Evolutionary conservation across 2,797 vertebrate species (phyloP), one percentile per base, ranked within the genome.

Genomic region (Gymnocypris eckloni): DNA sequence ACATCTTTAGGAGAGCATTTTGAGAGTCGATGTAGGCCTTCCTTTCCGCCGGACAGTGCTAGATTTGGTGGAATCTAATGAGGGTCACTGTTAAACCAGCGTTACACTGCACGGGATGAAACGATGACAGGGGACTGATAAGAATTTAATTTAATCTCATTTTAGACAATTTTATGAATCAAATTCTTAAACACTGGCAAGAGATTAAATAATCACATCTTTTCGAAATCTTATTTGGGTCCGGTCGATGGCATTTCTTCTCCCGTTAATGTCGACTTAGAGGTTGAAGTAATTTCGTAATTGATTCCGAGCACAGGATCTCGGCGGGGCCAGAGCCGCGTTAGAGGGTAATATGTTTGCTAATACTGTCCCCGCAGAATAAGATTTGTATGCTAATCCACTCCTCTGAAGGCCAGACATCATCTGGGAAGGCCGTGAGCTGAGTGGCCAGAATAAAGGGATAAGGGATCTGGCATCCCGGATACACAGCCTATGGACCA

Each of bases 251-350:
- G 96, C 97, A 98, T 98, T 98, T 97, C 96, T 98, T 98, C 90
- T 91, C 97, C 97, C 97, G 98, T 99, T 99, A 99, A 99, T 99
- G 98, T 98, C 97, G 96, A 97, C 96, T 98, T 98, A 97, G 97
- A 99, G 97, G 96, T 98, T 96, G 96, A 96, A 98, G 98, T 99
- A 97, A 99, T 99, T 99, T 98, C 98, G 98, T 99, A 99, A 99
- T 99, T 99, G 98, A 99, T 99, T 98, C 97, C 95, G 96, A 97
- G 96, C 96, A 92, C 94, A 94, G 96, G 95, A 93, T 96, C 94
- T 95, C 92, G 93, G 96, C 94, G 97, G 96, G 97, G 96, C 96
- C 96, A 95, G 95, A 94, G 95, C 96, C 95, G 95, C 96, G 95
- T 97, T 96, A 91, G 95, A 96, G 96, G 97, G 96, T 96, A 97